Evolutionary conservation across 1,140 invertebrate genomes (phyloP), one percentile per base, ranked within the genome.

Genomic region (Drosophila littoralis): DNA sequence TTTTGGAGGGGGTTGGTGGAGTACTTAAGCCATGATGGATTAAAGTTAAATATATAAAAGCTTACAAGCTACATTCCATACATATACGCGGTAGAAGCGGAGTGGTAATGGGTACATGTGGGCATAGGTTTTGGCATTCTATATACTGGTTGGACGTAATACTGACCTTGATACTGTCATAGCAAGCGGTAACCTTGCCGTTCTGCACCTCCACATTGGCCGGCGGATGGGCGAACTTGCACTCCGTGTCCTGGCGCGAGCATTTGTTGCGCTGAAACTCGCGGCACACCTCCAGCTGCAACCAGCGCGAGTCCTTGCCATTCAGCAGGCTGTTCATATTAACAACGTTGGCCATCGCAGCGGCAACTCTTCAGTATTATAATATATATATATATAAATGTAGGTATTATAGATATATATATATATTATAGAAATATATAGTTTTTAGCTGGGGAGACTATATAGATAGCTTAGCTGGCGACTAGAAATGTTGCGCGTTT

Each of bases 181-280:
- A 99, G 95, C 99, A 99, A 81, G 99, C 99, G 77, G 98, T 99
- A 89, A 99, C 99, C 91, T 98, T 95, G 93, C 99, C 99, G 94
- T 99, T 99, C 94, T 99, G 98, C 83, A 99, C 98, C 94, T 99
- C 99, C 83, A 99, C 98, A 94, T 99, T 99, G 82, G 98, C 96
- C 60, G 98, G 98, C 48, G 99, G 99, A 95, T 99, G 99, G 75
- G 99, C 99, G 93, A 99, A 99, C 95, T 99, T 99, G 96, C 99
- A 99, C 94, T 99, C 99, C 81, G 97, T 98, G 94, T 99, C 99
- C 40, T 98, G 97, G 89, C 99, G 96, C 79, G 98, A 98, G 94
- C 99, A 99, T 95, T 99, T 99, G 95, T 99, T 99, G 92, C 99
- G 95, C 94, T 99, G 98, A 94, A 98, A 99, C 94, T 99, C 99